Percentiles rank a stretch among this genome's conserved stretches.
These are phyloP conservation scores for Cyphomyrus discorhynchus DNA, from an alignment of 2,113 vertebrate genomes.

Conservation along the genomic window DNA sequence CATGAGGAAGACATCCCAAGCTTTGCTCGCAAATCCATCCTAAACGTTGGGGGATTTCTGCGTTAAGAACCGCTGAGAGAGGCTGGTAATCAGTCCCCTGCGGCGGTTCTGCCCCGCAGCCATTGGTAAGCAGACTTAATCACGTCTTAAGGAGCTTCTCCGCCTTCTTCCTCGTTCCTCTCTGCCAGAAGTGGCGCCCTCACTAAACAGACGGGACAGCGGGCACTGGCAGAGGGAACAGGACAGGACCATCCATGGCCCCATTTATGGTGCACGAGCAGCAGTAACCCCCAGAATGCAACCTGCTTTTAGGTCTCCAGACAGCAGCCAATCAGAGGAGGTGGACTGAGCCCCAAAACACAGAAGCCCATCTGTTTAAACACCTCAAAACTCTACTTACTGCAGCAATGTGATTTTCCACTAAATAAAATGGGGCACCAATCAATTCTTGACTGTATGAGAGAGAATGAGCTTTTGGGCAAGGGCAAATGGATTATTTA, in stretches of 20 bases:
- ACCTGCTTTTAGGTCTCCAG: background rate
- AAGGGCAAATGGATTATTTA: background rate
- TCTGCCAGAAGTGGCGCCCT: background rate
- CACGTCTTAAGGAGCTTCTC: slow-evolving; percentile 40
- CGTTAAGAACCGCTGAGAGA: slow-evolving; percentile 52
- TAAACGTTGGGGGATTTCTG: slow-evolving; percentile 42
- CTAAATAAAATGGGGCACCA: background rate
- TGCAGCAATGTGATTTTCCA: background rate
- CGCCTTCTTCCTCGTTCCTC: background rate
- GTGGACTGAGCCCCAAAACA: background rate
- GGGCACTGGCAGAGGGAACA: background rate
- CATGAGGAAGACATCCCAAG: background rate
- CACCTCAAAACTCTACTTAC: background rate
- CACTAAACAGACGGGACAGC: background rate
- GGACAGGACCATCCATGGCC: background rate
- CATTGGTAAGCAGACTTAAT: slow-evolving; percentile 53
- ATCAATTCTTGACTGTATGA: background rate
- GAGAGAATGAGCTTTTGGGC: background rate
- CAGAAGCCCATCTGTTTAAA: background rate
- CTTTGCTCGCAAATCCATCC: slow-evolving; percentile 11
- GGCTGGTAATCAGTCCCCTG: slow-evolving; percentile 63
- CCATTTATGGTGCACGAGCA: background rate
- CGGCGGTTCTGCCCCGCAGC: slow-evolving; percentile 40
- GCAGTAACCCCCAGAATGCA: background rate
- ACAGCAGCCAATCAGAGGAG: background rate